Evolutionary conservation across 2,113 vertebrate genomes (phyloP).

Genomic region (Poeciliopsis turrubarensis): DNA sequence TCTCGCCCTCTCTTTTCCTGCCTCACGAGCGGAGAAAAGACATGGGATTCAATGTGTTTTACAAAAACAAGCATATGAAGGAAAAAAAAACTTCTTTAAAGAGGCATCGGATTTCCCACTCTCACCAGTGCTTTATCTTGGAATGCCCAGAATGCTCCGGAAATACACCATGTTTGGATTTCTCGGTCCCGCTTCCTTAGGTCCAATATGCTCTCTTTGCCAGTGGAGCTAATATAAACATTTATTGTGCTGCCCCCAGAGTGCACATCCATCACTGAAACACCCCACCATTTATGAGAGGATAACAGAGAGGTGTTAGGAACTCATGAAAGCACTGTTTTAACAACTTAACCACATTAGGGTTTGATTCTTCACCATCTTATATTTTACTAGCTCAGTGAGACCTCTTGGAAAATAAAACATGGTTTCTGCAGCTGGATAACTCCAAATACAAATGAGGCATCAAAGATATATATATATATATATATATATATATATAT

Average conservation of each 20-base stretch:
- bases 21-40: constrained; percentile 35
- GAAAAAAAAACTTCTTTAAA: constrained; percentile 61
- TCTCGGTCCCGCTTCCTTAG: constrained; percentile 66
- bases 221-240: constrained; percentile 69
- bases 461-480: no score
- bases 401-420: constrained; percentile 43
- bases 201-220: constrained; percentile 58
- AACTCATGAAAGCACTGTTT: constrained; percentile 59
- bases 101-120: constrained; percentile 69
- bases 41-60: constrained; percentile 41
- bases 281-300: constrained; percentile 32
- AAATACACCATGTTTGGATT: constrained; percentile 68
- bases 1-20: constrained; percentile 32
- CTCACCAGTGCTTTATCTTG: constrained; percentile 64
- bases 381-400: constrained; percentile 55
- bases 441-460: neutral
- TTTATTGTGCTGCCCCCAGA: constrained; percentile 59
- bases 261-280: constrained; percentile 62
- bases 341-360: constrained; percentile 69
- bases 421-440: constrained; percentile 24
- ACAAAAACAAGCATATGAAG: constrained; percentile 53
- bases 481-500: no score
- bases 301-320: constrained; percentile 48
- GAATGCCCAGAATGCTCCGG: constrained; percentile 64
- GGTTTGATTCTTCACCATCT: constrained; percentile 52